Base-by-base conservation (phyloP, 2,888 invertebrate species). In the Athalia circularis region DNA sequence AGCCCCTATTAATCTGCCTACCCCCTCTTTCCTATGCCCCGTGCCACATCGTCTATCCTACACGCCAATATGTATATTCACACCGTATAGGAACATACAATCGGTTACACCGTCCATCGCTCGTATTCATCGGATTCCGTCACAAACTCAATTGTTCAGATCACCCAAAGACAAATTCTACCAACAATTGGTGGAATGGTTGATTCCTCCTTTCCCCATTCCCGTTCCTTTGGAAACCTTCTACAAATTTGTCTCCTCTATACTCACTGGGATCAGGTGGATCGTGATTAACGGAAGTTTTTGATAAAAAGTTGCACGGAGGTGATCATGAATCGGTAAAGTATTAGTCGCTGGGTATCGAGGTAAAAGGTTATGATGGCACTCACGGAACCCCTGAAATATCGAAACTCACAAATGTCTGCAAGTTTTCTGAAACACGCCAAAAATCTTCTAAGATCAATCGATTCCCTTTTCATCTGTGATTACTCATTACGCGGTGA, bases 1-100 rank as follows among this genome's bases (percentile, higher is more conserved):
- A 83, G 80, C 81, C 80, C 59, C 80, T 80, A 81, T 80, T 81
- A 81, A 83, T 82, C 79, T 77, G 79, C 70, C 61, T 67, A 50
- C 57, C 52, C 70, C 43, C 57, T 47, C 52, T 59, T 50, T 13
- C 57, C 72, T 52, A 47, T 13, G 47, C 45, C 59, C 47, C 72
- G 57, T 4, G 59, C 59, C 45, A 29, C 29, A 29, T 29, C 29
- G 29, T 29, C 29, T 29, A 29, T 29, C 29, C 29, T 29, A 29
- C 59, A 47, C 29, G 62, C 62, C 62, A 75, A 75, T 75, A 75
- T 64, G 62, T 52, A 29, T 29, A 75, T 75, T 72, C 47, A 47
- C 8, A 72, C 45, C 59, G 13, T 47, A 72, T 59, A 45, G 13
- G 72, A 59, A 29, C 29, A 29, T 29, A 29, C 29, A 29, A 29